A percentile compares a stretch with the other conserved stretches of the same genome.
Evolutionary conservation across 2,113 vertebrate species (phyloP).

Genomic region (Ceratotherium simum): DNA sequence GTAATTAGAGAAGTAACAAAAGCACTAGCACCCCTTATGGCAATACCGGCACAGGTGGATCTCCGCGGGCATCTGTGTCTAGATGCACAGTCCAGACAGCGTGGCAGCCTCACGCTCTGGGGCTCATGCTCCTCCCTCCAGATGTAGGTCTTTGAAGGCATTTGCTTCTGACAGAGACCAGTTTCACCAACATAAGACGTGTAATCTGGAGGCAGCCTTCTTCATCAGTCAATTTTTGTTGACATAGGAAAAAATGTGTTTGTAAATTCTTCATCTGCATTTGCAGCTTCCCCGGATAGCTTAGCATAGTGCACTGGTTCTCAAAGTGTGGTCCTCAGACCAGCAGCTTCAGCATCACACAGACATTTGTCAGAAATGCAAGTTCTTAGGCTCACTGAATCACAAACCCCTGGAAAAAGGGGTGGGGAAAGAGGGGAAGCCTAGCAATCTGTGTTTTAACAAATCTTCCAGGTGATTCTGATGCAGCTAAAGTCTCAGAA

Average conservation of each 20-base stretch:
- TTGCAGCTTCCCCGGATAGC: neutral
- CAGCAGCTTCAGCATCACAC: too few species aligned
- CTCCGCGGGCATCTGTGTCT: neutral
- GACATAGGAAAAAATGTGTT: neutral
- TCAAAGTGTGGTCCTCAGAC: neutral
- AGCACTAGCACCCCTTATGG: neutral
- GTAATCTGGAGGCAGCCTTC: neutral
- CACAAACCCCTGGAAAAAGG: neutral
- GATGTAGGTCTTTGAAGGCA: neutral
- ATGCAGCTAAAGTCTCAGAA: neutral
- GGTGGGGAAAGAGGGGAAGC: neutral
- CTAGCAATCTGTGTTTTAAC: neutral
- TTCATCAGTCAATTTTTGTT: neutral
- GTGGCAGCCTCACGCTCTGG: rapidly evolving
- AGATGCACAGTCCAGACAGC: neutral
- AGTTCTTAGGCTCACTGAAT: neutral
- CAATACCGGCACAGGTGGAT: neutral
- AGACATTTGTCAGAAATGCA: neutral
- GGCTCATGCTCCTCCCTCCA: neutral
- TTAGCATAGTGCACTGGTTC: neutral
- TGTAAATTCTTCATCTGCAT: neutral
- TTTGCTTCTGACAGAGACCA: neutral
- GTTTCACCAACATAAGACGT: neutral
- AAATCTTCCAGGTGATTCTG: neutral
- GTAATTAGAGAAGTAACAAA: neutral